These are phyloP conservation scores for Heterodera filipjevi DNA, from an alignment of 2,888 invertebrate genomes.

Conservation along the genomic window DNA sequence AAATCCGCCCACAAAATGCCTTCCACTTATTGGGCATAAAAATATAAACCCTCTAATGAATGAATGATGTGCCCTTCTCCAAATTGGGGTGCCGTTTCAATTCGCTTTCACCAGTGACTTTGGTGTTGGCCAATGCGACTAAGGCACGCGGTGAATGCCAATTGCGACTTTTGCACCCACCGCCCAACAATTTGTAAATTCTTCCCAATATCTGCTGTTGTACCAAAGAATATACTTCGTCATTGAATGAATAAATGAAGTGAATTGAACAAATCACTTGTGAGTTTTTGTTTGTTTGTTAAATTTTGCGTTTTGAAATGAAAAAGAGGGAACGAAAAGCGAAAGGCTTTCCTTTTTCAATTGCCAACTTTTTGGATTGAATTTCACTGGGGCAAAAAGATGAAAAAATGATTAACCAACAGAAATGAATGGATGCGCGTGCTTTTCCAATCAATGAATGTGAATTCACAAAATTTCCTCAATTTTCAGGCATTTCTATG, in stretches of 20 bases:
- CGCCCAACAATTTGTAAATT: neutral
- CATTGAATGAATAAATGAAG: neutral
- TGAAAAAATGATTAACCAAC: too few relatives aligned
- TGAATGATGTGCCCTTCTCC: neutral
- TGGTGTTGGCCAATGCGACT: constrained; percentile 38
- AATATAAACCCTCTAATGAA: neutral
- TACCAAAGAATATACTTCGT: too few relatives aligned
- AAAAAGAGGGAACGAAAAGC: neutral
- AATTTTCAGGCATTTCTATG: neutral
- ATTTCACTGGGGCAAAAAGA: too few relatives aligned
- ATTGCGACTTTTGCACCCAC: constrained; percentile 17
- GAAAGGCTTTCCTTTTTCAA: neutral
- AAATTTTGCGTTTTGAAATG: neutral
- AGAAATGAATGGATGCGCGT: too few relatives aligned
- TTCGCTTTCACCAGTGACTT: constrained; percentile 44
- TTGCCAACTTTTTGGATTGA: too few relatives aligned
- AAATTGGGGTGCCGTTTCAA: constrained; percentile 11
- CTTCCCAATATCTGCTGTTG: too few relatives aligned
- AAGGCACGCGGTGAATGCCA: constrained; percentile 44
- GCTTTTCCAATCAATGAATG: neutral
- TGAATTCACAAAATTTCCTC: neutral
- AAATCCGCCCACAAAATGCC: neutral
- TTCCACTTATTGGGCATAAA: too few relatives aligned
- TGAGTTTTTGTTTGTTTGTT: neutral
- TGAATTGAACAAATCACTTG: neutral